Evolutionary conservation across 1,140 invertebrate genomes (phyloP), one percentile per base, ranked within the genome.

Genomic region (Reticulitermes speratus): DNA sequence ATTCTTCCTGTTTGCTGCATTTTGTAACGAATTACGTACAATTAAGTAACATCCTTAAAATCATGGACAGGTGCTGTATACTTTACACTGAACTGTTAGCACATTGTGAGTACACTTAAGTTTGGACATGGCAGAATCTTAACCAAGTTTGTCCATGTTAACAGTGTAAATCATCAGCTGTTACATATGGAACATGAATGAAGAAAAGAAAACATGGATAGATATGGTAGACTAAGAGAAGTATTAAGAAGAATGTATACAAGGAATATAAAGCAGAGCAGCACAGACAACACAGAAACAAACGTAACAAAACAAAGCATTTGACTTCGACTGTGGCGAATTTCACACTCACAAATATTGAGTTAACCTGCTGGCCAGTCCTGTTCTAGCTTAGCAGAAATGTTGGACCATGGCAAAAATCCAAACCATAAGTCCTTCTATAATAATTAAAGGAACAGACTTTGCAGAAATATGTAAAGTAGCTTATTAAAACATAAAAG

Each of bases 281-380:
- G 65, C 55, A 52, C 75, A 86, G 69, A 83, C 85, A 83, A 69
- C 85, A 86, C 85, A 86, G 85, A 86, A 82, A 86, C 85, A 83
- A 83, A 85, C 25, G 65, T 85, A 75, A 75, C 59, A 69, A 86
- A 48, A 84, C 44, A 84, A 84, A 65, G 48, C 44, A 45, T 11
- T 48, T 30, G 48, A 55, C 84, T 83, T 44, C 5, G n/a, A 52
- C 48, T 84, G 45, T 32, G 30, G 44, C 45, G 48, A 48, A 84
- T 16, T 38, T 30, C 84, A 84, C 84, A 86, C 55, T 75, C 44
- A 86, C 44, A 75, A 44, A 85, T 65, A 45, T 25, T 82, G 38
- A 82, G 45, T 44, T 44, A 81, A 44, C 38, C 32, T 82, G 32
- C 69, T 86, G 84, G 48, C 14, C 30, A 75, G 30, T 75, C 65